Conservation (phyloP, 1,140 invertebrate genomes). For the Xylocopa sonorina region DNA sequence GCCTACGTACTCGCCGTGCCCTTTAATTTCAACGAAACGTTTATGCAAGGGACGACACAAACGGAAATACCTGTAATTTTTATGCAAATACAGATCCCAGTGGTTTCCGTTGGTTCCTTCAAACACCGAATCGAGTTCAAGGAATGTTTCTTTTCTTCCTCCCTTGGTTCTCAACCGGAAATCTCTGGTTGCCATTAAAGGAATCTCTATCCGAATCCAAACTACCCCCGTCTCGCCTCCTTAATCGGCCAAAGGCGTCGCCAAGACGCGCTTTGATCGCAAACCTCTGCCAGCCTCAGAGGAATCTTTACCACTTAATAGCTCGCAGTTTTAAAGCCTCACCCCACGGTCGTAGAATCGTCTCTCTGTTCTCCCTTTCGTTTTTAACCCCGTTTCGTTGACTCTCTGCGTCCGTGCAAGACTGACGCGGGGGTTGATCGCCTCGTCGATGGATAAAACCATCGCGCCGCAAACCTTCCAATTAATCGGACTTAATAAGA, state of each 20-base stretch:
- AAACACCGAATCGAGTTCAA: no score
- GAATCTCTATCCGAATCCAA: no score
- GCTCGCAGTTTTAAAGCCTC: background rate
- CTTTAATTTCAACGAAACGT: slow-evolving; percentile 4
- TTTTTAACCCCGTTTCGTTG: background rate
- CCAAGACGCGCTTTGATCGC: background rate
- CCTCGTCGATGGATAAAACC: background rate
- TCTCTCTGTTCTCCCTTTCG: background rate
- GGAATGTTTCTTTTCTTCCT: background rate
- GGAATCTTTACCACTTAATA: slow-evolving; percentile 20
- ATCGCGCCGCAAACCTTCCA: background rate
- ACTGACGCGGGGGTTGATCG: background rate
- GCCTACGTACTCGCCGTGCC: no score
- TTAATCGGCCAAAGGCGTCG: background rate
- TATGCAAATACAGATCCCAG: no score
- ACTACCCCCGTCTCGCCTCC: no score
- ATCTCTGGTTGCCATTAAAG: background rate
- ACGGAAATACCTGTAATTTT: background rate
- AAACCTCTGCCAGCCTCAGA: background rate
- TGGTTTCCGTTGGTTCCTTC: no score
- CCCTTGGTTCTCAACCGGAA: no score
- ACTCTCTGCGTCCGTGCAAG: background rate
- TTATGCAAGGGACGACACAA: background rate
- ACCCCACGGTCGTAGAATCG: background rate
- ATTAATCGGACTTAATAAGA: slow-evolving; percentile 39